phyloP scores from a whole-genome alignment of 2,888 invertebrate species.

The Thecophora atra region DNA sequence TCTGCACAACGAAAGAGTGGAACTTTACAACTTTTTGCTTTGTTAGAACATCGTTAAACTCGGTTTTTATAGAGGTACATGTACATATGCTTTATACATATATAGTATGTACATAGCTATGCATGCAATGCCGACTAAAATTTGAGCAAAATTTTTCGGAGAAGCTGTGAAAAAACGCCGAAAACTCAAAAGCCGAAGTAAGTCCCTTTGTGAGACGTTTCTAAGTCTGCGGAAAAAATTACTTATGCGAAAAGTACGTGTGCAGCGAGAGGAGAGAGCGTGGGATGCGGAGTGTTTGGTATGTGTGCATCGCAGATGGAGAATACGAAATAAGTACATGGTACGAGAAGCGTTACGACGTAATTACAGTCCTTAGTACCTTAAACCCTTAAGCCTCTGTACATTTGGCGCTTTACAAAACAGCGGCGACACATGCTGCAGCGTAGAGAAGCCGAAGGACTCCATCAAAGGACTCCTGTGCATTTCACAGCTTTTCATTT shows the following conservation, averaged over 20 bases:
- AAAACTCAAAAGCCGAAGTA: background rate
- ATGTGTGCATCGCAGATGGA: background rate
- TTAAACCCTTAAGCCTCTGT: background rate
- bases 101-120: too few species aligned
- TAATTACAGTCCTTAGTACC: constrained; percentile 16
- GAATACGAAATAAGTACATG: constrained; percentile 13
- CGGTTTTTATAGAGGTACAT: too few species aligned
- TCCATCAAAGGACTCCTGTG: too few species aligned
- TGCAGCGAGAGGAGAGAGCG: background rate
- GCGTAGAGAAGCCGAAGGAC: background rate
- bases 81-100: too few species aligned
- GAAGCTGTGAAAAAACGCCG: background rate
- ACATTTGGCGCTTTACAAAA: too few species aligned
- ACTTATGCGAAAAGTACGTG: constrained; percentile 10
- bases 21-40: too few species aligned
- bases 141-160: background rate
- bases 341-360: background rate
- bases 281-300: background rate
- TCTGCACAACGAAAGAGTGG: too few species aligned
- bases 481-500: too few species aligned
- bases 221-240: constrained; percentile 8
- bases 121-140: background rate
- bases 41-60: too few species aligned
- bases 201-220: constrained; percentile 18
- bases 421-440: background rate